Evolutionary conservation across 2,888 invertebrate species (phyloP).

Genomic region (Liopterus haemorrhoidalis): DNA sequence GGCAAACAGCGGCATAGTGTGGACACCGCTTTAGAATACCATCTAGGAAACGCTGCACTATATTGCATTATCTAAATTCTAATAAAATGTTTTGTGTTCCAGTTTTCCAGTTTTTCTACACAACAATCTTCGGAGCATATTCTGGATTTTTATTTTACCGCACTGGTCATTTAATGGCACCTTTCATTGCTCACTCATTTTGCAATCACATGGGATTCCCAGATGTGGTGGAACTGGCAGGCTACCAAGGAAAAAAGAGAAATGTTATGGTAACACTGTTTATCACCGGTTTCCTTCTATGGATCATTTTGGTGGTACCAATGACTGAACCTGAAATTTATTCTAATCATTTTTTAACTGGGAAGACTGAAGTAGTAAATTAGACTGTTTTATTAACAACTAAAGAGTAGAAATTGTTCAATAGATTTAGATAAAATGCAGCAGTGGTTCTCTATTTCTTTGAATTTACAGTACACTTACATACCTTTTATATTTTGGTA

Average conservation of each 20-base stretch:
- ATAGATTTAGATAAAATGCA: too few relatives aligned
- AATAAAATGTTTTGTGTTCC: conserved; percentile 38
- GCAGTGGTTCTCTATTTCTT: too few relatives aligned
- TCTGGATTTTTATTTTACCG: conserved; percentile 86
- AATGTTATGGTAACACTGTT: conserved; percentile 61
- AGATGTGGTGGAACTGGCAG: conserved; percentile 67
- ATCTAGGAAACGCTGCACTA: too few relatives aligned
- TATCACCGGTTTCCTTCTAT: conserved; percentile 67
- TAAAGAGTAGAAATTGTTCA: too few relatives aligned
- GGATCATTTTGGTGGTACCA: conserved; percentile 71
- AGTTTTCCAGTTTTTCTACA: conserved; percentile 87
- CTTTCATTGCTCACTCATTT: conserved; percentile 84
- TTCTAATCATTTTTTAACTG: too few relatives aligned
- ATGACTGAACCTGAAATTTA: conserved; percentile 74
- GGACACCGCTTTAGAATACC: too few relatives aligned
- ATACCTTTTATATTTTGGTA: too few relatives aligned
- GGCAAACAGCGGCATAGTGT: too few relatives aligned
- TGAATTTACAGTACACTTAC: too few relatives aligned
- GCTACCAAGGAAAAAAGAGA: conserved; percentile 53
- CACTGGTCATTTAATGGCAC: conserved; percentile 85
- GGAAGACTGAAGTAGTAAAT: too few relatives aligned
- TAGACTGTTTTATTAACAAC: too few relatives aligned
- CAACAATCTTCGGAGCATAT: conserved; percentile 89
- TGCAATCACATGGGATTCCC: conserved; percentile 98
- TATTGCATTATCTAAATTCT: too few relatives aligned